phyloP scores from a whole-genome alignment of 2,888 invertebrate genomes.

The Chrysolina haemoptera region DNA sequence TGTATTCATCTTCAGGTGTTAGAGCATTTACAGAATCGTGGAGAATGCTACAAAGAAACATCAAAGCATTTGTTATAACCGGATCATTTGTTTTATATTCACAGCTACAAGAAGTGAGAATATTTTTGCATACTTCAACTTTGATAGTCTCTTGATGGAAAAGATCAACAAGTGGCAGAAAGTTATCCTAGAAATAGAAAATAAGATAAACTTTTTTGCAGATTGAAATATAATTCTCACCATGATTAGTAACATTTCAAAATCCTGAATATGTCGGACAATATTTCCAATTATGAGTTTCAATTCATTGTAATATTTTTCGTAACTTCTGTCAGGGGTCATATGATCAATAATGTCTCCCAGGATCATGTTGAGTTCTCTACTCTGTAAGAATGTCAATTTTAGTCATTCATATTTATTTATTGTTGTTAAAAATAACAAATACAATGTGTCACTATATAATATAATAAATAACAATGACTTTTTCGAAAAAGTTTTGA shows the following conservation, averaged over 20 bases:
- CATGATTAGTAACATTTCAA: constrained; percentile 86
- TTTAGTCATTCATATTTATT: too few species aligned
- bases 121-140: constrained; percentile 87
- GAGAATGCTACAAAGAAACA: constrained; percentile 89
- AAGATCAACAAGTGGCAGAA: constrained; percentile 90
- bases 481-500: background rate
- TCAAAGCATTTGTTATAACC: constrained; percentile 88
- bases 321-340: constrained; percentile 82
- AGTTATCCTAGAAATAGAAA: constrained; percentile 80
- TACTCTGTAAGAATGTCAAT: constrained; percentile 73
- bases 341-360: constrained; percentile 90
- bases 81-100: constrained; percentile 80
- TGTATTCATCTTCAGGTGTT: constrained; percentile 92
- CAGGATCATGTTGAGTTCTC: constrained; percentile 88
- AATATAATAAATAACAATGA: too few species aligned
- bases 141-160: constrained; percentile 89
- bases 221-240: constrained; percentile 69
- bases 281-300: constrained; percentile 84
- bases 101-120: constrained; percentile 74
- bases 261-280: constrained; percentile 82
- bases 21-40: constrained; percentile 95
- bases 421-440: too few species aligned
- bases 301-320: constrained; percentile 85
- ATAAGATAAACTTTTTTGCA: background rate
- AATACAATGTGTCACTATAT: too few species aligned